Conservation (phyloP, 2,113 vertebrate genomes). For the Clarias magur region DNA sequence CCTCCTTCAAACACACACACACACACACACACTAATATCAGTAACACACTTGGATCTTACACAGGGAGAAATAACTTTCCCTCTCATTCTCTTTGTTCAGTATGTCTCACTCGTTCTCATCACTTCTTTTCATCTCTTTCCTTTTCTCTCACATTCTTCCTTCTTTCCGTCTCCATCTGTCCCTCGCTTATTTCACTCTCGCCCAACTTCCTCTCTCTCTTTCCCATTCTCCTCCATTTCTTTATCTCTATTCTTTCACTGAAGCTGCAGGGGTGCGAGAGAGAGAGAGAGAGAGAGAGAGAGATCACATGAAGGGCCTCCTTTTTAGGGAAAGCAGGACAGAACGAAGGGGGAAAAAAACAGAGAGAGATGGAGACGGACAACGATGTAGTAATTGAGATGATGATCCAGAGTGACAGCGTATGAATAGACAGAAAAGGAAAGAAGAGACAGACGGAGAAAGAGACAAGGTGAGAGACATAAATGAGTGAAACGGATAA, state of each 20-base stretch:
- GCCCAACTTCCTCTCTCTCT: not conserved
- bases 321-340: conserved; percentile 1
- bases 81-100: not conserved
- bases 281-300: not conserved
- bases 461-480: not conserved
- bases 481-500: not conserved
- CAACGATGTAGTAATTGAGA: conserved; percentile 46
- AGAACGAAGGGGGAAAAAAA: not conserved
- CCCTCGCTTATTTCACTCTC: not conserved
- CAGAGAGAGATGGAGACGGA: conserved; percentile 1
- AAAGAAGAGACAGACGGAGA: conserved; percentile 18
- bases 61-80: not conserved
- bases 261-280: conserved; percentile 24
- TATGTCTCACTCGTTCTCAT: not conserved
- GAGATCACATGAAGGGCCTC: not conserved
- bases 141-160: not conserved
- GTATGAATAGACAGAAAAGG: conserved; percentile 2
- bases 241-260: conserved; percentile 10
- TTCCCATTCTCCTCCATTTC: not conserved
- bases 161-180: not conserved
- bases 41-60: not conserved
- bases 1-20: not conserved
- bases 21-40: not conserved
- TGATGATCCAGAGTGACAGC: conserved; percentile 41
- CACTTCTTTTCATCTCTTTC: not conserved